Conservation (phyloP, 2,113 vertebrate genomes). For the Edolisoma coerulescens region DNA sequence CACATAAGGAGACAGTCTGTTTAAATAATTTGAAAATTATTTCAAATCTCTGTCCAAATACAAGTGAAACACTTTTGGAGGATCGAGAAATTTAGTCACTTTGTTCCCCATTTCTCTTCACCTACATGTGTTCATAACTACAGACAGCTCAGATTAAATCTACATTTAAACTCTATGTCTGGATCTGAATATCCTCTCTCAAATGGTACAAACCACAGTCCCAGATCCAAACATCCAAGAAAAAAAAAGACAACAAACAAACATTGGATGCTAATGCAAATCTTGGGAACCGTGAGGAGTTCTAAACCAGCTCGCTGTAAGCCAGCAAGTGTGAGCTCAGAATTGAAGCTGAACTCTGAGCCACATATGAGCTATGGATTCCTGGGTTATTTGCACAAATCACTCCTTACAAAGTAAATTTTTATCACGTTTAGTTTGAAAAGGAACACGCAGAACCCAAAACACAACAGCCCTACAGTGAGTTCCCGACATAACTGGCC, state of each 20-base stretch:
- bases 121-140: neutral
- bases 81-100: neutral
- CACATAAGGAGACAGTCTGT: neutral
- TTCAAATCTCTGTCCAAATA: neutral
- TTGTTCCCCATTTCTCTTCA: neutral
- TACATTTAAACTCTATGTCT: neutral
- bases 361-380: neutral
- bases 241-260: rapidly evolving
- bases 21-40: neutral
- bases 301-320: neutral
- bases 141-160: neutral
- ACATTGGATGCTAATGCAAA: neutral
- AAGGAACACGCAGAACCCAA: neutral
- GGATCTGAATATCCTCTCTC: neutral
- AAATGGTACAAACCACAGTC: neutral
- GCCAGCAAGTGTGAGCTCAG: neutral
- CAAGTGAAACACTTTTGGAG: neutral
- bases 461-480: rapidly evolving
- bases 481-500: neutral
- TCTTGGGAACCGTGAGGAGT: neutral
- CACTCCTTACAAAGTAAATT: neutral
- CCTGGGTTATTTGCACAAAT: neutral
- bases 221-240: neutral
- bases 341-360: neutral
- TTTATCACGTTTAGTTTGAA: neutral